phyloP scores from a whole-genome alignment of 2,113 vertebrate genomes.

The Proteles cristata region DNA sequence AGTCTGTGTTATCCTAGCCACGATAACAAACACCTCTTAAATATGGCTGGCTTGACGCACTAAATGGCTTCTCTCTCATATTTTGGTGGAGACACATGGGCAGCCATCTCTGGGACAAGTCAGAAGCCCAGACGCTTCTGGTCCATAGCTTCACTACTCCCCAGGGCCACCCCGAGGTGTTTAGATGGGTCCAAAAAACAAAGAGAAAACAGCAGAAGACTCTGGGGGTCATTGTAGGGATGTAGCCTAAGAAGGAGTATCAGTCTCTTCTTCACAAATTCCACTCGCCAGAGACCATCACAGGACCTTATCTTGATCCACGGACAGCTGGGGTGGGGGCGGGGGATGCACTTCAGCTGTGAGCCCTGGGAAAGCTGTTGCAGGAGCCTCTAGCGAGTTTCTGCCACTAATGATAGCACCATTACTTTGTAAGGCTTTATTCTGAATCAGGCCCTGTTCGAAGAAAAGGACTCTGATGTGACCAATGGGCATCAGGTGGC shows the following conservation, averaged over 20 bases:
- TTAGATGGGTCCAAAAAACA: background rate
- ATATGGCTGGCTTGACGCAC: background rate
- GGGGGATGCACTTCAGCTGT: background rate
- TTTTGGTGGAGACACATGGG: background rate
- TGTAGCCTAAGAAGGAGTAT: background rate
- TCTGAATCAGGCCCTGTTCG: background rate
- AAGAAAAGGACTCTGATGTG: background rate
- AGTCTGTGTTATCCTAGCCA: background rate
- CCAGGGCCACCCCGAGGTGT: too few relatives aligned
- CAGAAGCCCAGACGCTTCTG: background rate
- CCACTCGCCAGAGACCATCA: background rate
- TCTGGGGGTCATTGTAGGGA: background rate
- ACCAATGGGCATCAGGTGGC: background rate
- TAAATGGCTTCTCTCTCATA: background rate
- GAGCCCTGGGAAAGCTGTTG: background rate
- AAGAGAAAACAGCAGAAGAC: background rate
- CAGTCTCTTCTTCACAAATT: background rate
- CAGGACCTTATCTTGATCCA: background rate
- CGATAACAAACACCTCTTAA: background rate
- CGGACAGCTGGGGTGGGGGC: background rate
- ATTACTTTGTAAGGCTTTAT: background rate
- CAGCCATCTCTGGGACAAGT: background rate
- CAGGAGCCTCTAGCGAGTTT: background rate
- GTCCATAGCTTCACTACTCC: background rate
- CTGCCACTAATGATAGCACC: background rate